A percentile compares a stretch with the other conserved stretches of the same genome.
Conservation (phyloP, 2,888 invertebrate genomes). For the Leucoptera coffeella region DNA sequence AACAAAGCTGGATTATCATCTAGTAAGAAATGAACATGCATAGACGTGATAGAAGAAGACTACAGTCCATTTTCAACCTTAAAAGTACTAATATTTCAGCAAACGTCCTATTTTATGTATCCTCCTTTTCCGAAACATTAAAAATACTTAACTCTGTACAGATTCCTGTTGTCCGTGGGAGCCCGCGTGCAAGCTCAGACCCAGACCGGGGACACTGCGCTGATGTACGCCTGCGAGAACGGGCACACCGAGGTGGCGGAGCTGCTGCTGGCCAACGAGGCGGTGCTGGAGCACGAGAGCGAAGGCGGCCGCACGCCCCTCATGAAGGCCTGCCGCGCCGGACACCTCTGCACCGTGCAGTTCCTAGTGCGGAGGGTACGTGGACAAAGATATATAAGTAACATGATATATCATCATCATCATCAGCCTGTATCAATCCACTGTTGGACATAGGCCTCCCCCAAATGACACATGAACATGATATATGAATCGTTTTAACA, state of each 20-base stretch:
- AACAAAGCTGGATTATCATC: too few relatives aligned
- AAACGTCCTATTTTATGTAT: too few relatives aligned
- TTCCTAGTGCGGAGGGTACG: slow-evolving; percentile 82
- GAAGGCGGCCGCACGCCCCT: slow-evolving; percentile 96
- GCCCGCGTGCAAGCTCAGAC: slow-evolving; percentile 93
- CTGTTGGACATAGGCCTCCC: too few relatives aligned
- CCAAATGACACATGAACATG: too few relatives aligned
- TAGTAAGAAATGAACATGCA: too few relatives aligned
- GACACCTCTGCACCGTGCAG: slow-evolving; percentile 93
- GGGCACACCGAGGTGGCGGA: slow-evolving; percentile 97
- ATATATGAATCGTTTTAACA: background rate
- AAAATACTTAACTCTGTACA: too few relatives aligned
- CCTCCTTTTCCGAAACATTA: too few relatives aligned
- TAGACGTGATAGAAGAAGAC: too few relatives aligned
- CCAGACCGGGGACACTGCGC: slow-evolving; percentile 90
- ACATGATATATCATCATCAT: background rate
- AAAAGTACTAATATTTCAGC: too few relatives aligned
- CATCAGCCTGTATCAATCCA: too few relatives aligned
- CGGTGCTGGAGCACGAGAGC: slow-evolving; percentile 90
- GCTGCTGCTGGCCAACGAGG: slow-evolving; percentile 82
- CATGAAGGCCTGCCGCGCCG: slow-evolving; percentile 97
- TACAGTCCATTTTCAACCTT: too few relatives aligned
- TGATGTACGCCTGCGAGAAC: slow-evolving; percentile 98
- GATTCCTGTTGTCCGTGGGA: slow-evolving; percentile 73
- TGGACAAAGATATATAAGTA: background rate